phyloP scores from a whole-genome alignment of 1,140 invertebrate genomes.

The Tenebrio molitor region DNA sequence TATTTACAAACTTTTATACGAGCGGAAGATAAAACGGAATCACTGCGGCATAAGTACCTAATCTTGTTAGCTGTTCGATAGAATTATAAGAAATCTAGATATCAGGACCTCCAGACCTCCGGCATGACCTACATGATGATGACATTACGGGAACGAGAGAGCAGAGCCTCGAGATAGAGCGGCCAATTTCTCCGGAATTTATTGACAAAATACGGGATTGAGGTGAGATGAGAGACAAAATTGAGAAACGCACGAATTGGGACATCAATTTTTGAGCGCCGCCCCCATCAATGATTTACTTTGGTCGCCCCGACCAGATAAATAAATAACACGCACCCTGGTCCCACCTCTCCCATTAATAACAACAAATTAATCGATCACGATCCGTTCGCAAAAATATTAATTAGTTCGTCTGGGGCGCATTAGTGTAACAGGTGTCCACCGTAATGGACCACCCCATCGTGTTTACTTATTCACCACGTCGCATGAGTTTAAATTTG shows the following conservation, averaged over 20 bases:
- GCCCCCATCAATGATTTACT: slow-evolving; percentile 2
- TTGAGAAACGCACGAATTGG: slow-evolving; percentile 5
- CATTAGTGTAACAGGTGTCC: no score
- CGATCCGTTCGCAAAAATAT: no score
- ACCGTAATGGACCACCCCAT: neutral
- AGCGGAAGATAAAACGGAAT: slow-evolving; percentile 27
- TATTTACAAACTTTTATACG: slow-evolving; percentile 33
- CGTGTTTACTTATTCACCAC: slow-evolving; percentile 14
- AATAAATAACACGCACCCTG: no score
- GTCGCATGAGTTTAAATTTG: slow-evolving; percentile 19
- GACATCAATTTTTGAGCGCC: slow-evolving; percentile 13
- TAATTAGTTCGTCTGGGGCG: no score
- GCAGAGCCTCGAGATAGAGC: neutral
- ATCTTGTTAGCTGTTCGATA: slow-evolving; percentile 27
- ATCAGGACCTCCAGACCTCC: neutral
- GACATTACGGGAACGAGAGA: slow-evolving; percentile 13
- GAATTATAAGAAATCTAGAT: slow-evolving; percentile 32
- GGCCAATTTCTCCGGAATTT: slow-evolving; percentile 10
- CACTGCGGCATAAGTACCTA: slow-evolving; percentile 22
- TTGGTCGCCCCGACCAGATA: no score
- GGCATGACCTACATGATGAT: slow-evolving; percentile 31
- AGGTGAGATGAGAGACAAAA: slow-evolving; percentile 13
- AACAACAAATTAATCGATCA: no score
- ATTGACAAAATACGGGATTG: slow-evolving; percentile 18
- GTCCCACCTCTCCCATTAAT: no score